Evolutionary conservation across 1,140 invertebrate genomes (phyloP).

Genomic region (Maconellicoccus hirsutus): DNA sequence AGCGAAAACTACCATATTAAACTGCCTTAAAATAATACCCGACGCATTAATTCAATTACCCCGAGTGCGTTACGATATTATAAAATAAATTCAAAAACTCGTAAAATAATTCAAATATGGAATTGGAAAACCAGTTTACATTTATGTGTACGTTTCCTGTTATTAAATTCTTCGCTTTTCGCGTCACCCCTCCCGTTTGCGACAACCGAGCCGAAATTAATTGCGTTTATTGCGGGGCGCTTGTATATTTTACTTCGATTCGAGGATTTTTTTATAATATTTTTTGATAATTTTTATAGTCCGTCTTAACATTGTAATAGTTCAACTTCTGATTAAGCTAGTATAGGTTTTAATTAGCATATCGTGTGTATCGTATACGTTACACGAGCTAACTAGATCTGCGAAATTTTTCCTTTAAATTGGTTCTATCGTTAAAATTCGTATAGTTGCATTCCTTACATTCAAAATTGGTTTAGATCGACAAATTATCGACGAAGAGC

Average conservation of each 20-base stretch:
- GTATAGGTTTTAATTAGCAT: too few species aligned
- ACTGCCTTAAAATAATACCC: not conserved
- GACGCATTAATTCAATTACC: constrained; percentile 3
- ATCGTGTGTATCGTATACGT: too few species aligned
- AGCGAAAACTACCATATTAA: not conserved
- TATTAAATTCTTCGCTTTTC: not conserved
- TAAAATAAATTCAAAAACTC: not conserved
- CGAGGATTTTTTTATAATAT: not conserved
- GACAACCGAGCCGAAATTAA: not conserved
- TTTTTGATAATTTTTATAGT: not conserved
- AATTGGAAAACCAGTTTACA: not conserved
- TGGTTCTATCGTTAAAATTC: too few species aligned
- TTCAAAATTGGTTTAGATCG: too few species aligned
- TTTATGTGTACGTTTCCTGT: not conserved
- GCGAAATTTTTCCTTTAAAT: too few species aligned
- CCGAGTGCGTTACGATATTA: not conserved
- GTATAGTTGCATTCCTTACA: too few species aligned
- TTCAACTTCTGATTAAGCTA: too few species aligned
- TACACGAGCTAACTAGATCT: too few species aligned
- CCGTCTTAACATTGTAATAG: not conserved
- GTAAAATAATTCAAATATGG: constrained; percentile 5
- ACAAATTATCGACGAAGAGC: too few species aligned
- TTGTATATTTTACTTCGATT: not conserved
- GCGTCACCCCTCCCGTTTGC: not conserved
- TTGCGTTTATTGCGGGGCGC: not conserved